These are phyloP conservation scores for Leptopterna dolabrata DNA, from an alignment of 2,888 invertebrate genomes.

Conservation along the genomic window DNA sequence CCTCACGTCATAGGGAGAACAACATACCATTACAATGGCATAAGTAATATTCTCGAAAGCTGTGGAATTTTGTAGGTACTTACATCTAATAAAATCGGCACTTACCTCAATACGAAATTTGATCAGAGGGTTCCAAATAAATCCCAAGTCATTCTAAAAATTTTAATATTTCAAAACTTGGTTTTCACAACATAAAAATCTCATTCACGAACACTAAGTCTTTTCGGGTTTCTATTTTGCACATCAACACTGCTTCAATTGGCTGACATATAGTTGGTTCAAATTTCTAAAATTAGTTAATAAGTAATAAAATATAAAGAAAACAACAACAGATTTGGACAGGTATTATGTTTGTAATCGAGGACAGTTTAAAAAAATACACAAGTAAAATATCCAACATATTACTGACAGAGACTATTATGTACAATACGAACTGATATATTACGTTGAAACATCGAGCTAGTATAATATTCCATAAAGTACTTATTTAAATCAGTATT, in stretches of 20 bases:
- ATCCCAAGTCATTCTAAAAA: neutral
- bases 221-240: neutral
- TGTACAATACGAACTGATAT: too few relatives aligned
- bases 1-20: too few relatives aligned
- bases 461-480: too few relatives aligned
- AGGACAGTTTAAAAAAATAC: neutral
- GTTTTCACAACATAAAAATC: neutral
- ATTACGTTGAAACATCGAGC: too few relatives aligned
- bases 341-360: too few relatives aligned
- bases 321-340: neutral
- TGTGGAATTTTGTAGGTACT: too few relatives aligned
- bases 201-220: neutral
- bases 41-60: too few relatives aligned
- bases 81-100: too few relatives aligned
- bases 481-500: too few relatives aligned
- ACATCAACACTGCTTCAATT: neutral
- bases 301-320: neutral
- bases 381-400: neutral
- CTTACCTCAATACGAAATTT: too few relatives aligned
- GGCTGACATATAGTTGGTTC: neutral
- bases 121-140: neutral
- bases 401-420: too few relatives aligned
- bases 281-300: neutral
- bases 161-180: neutral
- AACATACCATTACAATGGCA: too few relatives aligned